Base-by-base conservation (phyloP, 2,888 invertebrate genomes). In the Operophtera brumata region DNA sequence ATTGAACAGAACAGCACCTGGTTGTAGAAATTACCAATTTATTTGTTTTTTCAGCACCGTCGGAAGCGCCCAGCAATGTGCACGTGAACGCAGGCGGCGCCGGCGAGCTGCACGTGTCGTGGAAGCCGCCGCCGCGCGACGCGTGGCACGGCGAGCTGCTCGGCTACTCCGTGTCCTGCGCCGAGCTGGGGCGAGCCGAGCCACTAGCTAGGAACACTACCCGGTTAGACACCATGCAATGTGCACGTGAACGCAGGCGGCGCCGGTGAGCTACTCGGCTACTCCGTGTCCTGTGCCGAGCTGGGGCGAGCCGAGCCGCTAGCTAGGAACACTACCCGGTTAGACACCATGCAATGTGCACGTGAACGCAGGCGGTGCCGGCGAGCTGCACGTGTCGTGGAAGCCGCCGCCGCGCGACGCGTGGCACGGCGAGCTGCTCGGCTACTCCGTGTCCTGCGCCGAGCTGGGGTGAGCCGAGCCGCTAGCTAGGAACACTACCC, bases 371-470 rank as follows among this genome's bases (percentile, higher is more conserved):
- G 90, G 93, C 9, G 94, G 93, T 1, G 93, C 95, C 0, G 94
- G 94, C 54, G 93, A 94, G 73, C 82, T 95, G 41, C 91, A 93
- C 67, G 93, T 94, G 58, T 92, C 93, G n/a, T 95, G 95, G 95
- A 92, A 94, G 49, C 93, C 95, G 5, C 95, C 95, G 0, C 91
- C 93, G 35, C 86, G 93, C n/a, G 93, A 93, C 54, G 88, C 93
- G 0, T 94, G 94, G 93, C 94, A 95, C 76, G 95, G 95, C 0
- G 93, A 94, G 61, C 92, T 95, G 45, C 86, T 94, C 9, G 95
- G 95, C 8, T 95, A 95, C 78, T 93, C 92, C 28, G 92, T 94
- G 72, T 92, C 93, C 14, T 95, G 94, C 86, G 91, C 92, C n/a
- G 93, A 93, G 75, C 87, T 92, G 14, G 87, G 89, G 26, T 89